Percentiles rank a stretch among this genome's conserved stretches.
phyloP scores from a whole-genome alignment of 2,113 vertebrate species.

The Corythoichthys intestinalis region DNA sequence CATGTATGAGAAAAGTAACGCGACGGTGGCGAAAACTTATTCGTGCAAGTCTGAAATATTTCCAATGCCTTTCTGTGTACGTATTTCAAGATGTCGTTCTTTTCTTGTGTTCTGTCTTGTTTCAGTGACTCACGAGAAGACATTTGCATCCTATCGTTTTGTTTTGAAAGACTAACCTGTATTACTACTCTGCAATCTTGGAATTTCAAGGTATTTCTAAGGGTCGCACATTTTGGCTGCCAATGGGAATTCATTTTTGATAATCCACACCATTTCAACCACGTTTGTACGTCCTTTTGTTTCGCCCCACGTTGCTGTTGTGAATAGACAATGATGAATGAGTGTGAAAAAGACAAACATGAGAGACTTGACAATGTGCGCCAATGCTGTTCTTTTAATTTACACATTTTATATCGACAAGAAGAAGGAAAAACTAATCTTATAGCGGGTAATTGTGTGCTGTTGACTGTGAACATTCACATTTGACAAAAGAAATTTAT shows the following conservation, averaged over 20 bases:
- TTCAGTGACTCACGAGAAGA: slow-evolving; percentile 45
- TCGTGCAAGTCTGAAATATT: slow-evolving; percentile 38
- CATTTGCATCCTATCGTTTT: slow-evolving; percentile 36
- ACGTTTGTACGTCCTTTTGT: slow-evolving; percentile 38
- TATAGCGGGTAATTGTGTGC: slow-evolving; percentile 69
- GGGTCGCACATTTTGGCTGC: slow-evolving; percentile 54
- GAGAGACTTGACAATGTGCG: slow-evolving; percentile 58
- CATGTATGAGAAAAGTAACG: slow-evolving; percentile 16
- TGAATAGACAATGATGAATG: slow-evolving; percentile 32
- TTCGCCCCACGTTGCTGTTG: slow-evolving; percentile 29
- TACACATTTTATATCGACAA: slow-evolving; percentile 72
- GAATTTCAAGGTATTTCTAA: slow-evolving; percentile 54
- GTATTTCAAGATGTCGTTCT: slow-evolving; percentile 38
- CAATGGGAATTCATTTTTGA: slow-evolving; percentile 38
- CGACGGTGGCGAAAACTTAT: slow-evolving; percentile 39
- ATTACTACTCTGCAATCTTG: slow-evolving; percentile 45
- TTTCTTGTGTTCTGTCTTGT: slow-evolving; percentile 23
- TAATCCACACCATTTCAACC: slow-evolving; percentile 42
- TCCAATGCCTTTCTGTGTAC: slow-evolving; percentile 47
- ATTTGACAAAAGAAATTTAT: slow-evolving; percentile 70
- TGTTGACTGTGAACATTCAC: slow-evolving; percentile 74
- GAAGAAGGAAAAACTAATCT: slow-evolving; percentile 49
- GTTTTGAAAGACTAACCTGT: slow-evolving; percentile 44
- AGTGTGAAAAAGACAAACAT: slow-evolving; percentile 45
- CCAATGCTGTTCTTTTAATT: slow-evolving; percentile 72